phyloP scores from a whole-genome alignment of 2,797 vertebrate species.

The Gambusia yucatana region DNA sequence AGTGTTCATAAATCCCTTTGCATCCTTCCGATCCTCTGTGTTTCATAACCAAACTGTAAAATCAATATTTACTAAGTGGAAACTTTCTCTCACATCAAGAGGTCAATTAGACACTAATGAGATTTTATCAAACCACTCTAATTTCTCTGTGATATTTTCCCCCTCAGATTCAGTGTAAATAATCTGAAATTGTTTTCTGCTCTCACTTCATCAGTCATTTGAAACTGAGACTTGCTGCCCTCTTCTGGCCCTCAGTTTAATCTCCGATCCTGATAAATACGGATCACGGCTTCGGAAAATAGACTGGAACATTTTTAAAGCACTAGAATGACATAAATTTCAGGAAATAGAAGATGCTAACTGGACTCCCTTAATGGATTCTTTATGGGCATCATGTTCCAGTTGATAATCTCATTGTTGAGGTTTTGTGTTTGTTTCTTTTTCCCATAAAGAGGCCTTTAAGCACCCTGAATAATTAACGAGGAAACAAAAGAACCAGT shows the following conservation, averaged over 20 bases:
- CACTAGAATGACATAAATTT: background rate
- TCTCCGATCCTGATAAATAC: background rate
- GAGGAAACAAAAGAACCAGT: conserved; percentile 46
- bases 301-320: background rate
- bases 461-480: conserved; percentile 75
- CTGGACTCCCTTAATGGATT: background rate
- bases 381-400: background rate
- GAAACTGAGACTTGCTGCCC: background rate
- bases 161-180: background rate
- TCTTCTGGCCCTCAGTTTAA: background rate
- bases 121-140: background rate
- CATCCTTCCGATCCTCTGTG: background rate
- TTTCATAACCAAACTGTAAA: background rate
- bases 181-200: conserved; percentile 1
- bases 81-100: no score
- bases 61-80: background rate
- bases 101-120: background rate
- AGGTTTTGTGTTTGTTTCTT: conserved; percentile 1
- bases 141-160: background rate
- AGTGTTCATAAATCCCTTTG: background rate
- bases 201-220: background rate
- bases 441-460: conserved; percentile 57
- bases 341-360: background rate
- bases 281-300: background rate
- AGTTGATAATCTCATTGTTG: background rate